phyloP scores from a whole-genome alignment of 2,888 invertebrate species.

The Frankliniella fusca region DNA sequence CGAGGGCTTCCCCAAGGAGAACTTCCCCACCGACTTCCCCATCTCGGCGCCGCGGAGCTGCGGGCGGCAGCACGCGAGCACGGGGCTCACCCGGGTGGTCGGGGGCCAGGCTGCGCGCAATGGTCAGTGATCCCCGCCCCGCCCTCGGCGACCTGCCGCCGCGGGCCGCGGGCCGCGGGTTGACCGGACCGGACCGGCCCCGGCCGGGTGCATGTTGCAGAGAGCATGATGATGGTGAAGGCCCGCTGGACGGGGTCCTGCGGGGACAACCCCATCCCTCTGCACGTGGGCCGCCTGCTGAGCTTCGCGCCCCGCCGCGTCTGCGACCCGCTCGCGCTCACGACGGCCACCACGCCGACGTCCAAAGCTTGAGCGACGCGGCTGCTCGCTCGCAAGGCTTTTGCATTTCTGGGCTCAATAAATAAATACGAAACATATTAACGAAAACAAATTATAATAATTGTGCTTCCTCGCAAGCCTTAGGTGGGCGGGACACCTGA shows the following conservation, averaged over 20 bases:
- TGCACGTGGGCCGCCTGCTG: slow-evolving; percentile 17
- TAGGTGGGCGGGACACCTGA: too few species aligned
- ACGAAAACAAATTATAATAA: too few species aligned
- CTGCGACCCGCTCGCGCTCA: not conserved
- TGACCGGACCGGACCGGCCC: not conserved
- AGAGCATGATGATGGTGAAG: not conserved
- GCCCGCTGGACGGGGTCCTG: slow-evolving; percentile 1
- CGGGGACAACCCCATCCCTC: not conserved
- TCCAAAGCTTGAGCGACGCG: not conserved
- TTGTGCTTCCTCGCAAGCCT: too few species aligned
- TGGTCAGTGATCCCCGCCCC: not conserved
- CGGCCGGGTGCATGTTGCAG: not conserved
- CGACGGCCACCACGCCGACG: not conserved
- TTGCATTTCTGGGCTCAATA: too few species aligned
- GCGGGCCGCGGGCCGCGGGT: not conserved
- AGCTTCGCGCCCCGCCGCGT: not conserved
- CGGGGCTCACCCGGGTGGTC: slow-evolving; percentile 6
- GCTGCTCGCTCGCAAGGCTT: too few species aligned
- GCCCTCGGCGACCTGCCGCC: not conserved
- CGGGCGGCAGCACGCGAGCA: slow-evolving; percentile 11
- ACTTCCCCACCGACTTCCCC: slow-evolving; percentile 2
- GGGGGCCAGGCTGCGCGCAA: not conserved
- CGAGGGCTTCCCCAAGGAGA: not conserved
- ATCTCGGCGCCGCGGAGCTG: not conserved
- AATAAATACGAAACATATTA: too few species aligned